Evolutionary conservation across 1,140 invertebrate species (phyloP), one percentile per base, ranked within the genome.

Genomic region (Cotesia vestalis): DNA sequence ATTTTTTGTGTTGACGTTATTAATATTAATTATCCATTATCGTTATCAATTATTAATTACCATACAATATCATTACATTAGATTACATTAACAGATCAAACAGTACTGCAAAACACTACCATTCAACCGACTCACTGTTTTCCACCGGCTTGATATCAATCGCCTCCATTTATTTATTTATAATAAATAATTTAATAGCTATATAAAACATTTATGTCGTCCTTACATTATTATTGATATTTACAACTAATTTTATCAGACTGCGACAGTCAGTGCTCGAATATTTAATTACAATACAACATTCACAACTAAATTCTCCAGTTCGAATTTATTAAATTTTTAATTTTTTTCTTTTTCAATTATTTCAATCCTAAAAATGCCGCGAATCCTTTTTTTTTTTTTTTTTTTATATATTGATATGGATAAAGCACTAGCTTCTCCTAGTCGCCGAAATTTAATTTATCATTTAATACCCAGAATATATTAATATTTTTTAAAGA

Each of bases 111-210:
- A 57, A 27, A 11, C 40, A 46, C 40, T 46, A 46, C 40, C 40
- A 11, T 46, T 35, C 40, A 55, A 38, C 60, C 61, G 35, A 60
- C 4, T 61, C 72, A 9, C 53, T 27, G 38, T 57, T 14, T 6
- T 66, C 0, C 8, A 46, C 51, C 36, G 17, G 60, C 36, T 69
- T 14, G 51, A 17, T 69, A 55, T 69, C 46, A 73, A 80, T 78
- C 70, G 73, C 75, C 71, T 72, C 40, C 40, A 46, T 75, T 68
- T 71, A 64, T 75, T 66, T 76, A 77, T 78, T 70, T 70, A 77
- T 82, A 84, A 83, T 84, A 84, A 86, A 86, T 86, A 85, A 84
- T 83, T 84, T 82, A 81, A 79, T 79, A 80, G 75, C 79, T 83
- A 85, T 83, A 79, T 81, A 81, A 83, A 84, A 84, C 80, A 83